Conservation (phyloP, 1,140 invertebrate species). For the Pemphigus obesinymphae region DNA sequence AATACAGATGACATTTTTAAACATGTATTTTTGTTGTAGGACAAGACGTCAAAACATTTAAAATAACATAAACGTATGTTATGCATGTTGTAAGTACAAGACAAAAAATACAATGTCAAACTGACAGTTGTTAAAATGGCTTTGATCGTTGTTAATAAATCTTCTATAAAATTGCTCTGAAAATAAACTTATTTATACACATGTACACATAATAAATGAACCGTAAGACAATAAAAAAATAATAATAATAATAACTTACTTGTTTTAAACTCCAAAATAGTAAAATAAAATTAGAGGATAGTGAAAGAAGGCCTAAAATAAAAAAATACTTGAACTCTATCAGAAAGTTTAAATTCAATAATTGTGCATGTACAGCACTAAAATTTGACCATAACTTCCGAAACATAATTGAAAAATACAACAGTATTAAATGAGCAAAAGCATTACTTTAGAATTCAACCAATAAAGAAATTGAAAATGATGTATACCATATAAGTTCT, state of each 20-base stretch:
- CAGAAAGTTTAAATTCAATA: constrained; percentile 12
- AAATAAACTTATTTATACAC: constrained; percentile 37
- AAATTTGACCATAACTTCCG: background rate
- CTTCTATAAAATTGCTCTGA: constrained; percentile 37
- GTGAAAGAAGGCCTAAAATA: constrained; percentile 32
- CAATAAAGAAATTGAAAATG: background rate
- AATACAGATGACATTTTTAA: constrained; percentile 35
- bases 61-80: constrained; percentile 13
- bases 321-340: constrained; percentile 25
- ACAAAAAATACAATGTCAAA: constrained; percentile 33
- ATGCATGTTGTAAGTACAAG: constrained; percentile 26
- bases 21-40: constrained; percentile 21
- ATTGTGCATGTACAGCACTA: background rate
- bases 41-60: constrained; percentile 21
- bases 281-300: constrained; percentile 17
- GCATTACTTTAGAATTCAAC: background rate
- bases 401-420: background rate
- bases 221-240: background rate
- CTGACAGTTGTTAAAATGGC: constrained; percentile 29
- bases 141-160: constrained; percentile 33
- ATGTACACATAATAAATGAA: background rate
- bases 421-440: background rate
- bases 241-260: constrained; percentile 28
- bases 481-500: background rate
- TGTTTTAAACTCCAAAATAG: constrained; percentile 29